Base-by-base conservation (phyloP, 2,888 invertebrate species). In the Tiliacea citrago region DNA sequence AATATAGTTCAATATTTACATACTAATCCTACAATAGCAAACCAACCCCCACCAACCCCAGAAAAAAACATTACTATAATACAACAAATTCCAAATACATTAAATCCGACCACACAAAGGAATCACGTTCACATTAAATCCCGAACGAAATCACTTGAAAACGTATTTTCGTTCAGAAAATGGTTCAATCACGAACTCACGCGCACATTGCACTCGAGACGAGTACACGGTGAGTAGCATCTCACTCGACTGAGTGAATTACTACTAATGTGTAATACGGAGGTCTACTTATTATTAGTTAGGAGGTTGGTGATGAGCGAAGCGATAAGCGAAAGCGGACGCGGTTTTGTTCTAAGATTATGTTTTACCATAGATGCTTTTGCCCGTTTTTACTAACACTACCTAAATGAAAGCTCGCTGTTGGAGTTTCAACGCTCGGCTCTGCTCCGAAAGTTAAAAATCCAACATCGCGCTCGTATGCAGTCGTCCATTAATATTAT, bases 191-290 rank as follows among this genome's bases (percentile, higher is more conserved):
- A 87, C 87, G 86, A 86, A 93, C 93, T 94, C 92, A 85, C 89
- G 91, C 93, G 91, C 92, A 91, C 90, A 85, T 67, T 90, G 92
- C 91, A 92, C 93, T 93, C 94, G 83, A 78, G 81, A 88, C 94
- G 95, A 93, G 94, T 92, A 92, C 92, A 90, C 94, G 93, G 93
- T 89, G 94, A 94, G 94, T 93, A 90, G 88, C 92, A 94, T 94
- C 93, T 93, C 91, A 92, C 90, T 90, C 91, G 91, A 95, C 95
- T 95, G 93, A 91, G 90, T 86, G 84, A 86, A 90, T 89, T 92
- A 92, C 93, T 92, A 91, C 90, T 88, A 90, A 89, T 88, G 86
- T 89, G 88, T 88, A 91, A 91, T 91, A 88, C 83, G 86, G 87
- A 90, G 90, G 85, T 90, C 90, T 90, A 92, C 91, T 92, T 93